Evolutionary conservation across 2,113 vertebrate genomes (phyloP), one percentile per base, ranked within the genome.

Genomic region (Ciconia boyciana): DNA sequence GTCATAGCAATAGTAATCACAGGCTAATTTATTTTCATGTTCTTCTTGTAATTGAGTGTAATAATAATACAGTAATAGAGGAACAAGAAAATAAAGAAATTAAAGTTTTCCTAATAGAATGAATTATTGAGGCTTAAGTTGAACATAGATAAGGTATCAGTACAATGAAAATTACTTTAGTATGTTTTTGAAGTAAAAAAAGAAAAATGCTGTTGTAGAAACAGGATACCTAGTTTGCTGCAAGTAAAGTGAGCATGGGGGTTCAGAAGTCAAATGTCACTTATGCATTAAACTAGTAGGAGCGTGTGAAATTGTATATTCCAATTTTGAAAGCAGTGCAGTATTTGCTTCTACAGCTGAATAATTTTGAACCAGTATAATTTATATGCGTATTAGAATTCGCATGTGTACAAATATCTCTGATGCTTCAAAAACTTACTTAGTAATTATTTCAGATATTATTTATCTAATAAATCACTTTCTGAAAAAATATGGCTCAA

Each of bases 401-500:
- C 10, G 61, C 16, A 20, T 3, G 0, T 15, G 26, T 74, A 31
- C 21, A 49, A 75, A 57, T 46, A 62, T 18, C 24, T n/a, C 62
- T 69, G 54, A 60, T 92, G 11, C 25, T 86, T 95, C 10, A 6
- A 26, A 60, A 93, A 77, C 55, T 93, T 97, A 89, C 97, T 98
- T 97, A 98, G 83, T 83, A 55, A 79, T 68, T 36, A 34, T 76
- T 74, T 70, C 93, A 98, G 98, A 36, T 98, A 98, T 54, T 98
- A 98, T 90, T 96, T 98, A 65, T 98, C 98, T 72, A 98, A 97
- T 91, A 98, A 99, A 82, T 97, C 98, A 31, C 96, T 98, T 92
- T 97, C 98, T 22, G 97, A 98, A 95, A 98, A 98, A 79, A 97
- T 98, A 75, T 99, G 99, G 98, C 90, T 97, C 60, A 98, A 98